Base-by-base conservation (phyloP, 2,797 vertebrate species). In the Poliocrania exsul region DNA sequence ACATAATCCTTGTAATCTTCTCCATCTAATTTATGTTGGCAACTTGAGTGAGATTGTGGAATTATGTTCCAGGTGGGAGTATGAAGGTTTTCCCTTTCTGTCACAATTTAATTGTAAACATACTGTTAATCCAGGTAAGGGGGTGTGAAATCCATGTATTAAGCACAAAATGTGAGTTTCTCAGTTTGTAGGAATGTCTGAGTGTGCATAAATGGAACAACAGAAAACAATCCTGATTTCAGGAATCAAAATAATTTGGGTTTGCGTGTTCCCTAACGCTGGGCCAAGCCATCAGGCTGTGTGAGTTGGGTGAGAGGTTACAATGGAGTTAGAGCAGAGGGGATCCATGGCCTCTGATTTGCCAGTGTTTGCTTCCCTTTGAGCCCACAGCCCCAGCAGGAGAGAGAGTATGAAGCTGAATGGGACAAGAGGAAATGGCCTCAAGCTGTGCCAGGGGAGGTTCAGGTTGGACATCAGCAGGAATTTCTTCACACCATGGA, bases 311-410 rank as follows among this genome's bases (percentile, higher is more conserved):
- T 26, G 38, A 50, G 54, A 33, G 31, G 8, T 31, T 53, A 29
- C 7, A 19, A 0, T 38, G 66, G 53, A 16, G 18, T 31, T 35
- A 6, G 0, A 2, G 18, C 51, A 46, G 26, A 23, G 29, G 10
- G 2, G 5, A 1, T 16, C 18, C 0, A 1, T 21, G n/a, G 29
- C 44, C 33, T 85, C 54, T 42, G 12, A 5, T 31, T 40, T 70
- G 37, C 12, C 24, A 23, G 23, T 25, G 23, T 20, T 49, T 31
- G 17, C 29, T 72, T 71, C 29, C 65, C 38, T 71, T 35, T 46
- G 50, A 77, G 51, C 25, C 51, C 50, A 28, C 51, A 65, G 58
- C 29, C 29, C 33, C 35, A 24, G 20, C 28, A 46, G 64, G n/a
- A 33, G 25, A 7, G n/a, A n/a, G 26, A 28, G 23, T 17, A 5